These are phyloP conservation scores for Monopterus albus DNA, from an alignment of 2,113 vertebrate species.

Conservation along the genomic window DNA sequence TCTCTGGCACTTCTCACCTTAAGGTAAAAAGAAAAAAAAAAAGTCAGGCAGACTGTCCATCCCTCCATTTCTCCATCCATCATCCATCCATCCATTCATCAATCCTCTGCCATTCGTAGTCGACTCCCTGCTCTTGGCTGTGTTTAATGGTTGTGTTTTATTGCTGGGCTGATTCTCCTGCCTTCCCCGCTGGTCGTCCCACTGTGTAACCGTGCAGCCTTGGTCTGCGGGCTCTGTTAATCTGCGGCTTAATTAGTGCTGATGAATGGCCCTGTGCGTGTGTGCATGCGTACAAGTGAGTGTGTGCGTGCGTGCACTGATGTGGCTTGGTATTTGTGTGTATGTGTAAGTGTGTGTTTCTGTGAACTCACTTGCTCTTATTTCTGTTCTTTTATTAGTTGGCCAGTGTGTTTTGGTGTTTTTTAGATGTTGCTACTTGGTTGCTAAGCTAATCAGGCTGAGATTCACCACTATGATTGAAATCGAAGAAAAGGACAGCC, in stretches of 20 bases:
- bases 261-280: constrained; percentile 69
- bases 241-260: constrained; percentile 83
- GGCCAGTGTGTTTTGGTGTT: constrained; percentile 13
- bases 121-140: constrained; percentile 66
- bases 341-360: constrained; percentile 3
- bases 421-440: constrained; percentile 33
- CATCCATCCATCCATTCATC: constrained; percentile 46
- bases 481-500: constrained; percentile 68
- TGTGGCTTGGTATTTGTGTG: constrained; percentile 12
- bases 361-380: constrained; percentile 31
- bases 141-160: constrained; percentile 69
- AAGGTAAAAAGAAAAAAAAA: constrained; percentile 88
- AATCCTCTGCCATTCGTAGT: constrained; percentile 55
- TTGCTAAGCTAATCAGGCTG: constrained; percentile 52
- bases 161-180: constrained; percentile 58
- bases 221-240: constrained; percentile 76
- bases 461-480: constrained; percentile 66
- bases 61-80: constrained; percentile 54
- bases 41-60: constrained; percentile 50
- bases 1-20: constrained; percentile 90
- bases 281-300: constrained; percentile 6
- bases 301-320: constrained; percentile 11
- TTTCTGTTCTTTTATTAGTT: constrained; percentile 37
- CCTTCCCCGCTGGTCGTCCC: constrained; percentile 62
- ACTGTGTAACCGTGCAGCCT: constrained; percentile 66